phyloP scores from a whole-genome alignment of 2,888 invertebrate genomes.

The Ferrisia virgata region DNA sequence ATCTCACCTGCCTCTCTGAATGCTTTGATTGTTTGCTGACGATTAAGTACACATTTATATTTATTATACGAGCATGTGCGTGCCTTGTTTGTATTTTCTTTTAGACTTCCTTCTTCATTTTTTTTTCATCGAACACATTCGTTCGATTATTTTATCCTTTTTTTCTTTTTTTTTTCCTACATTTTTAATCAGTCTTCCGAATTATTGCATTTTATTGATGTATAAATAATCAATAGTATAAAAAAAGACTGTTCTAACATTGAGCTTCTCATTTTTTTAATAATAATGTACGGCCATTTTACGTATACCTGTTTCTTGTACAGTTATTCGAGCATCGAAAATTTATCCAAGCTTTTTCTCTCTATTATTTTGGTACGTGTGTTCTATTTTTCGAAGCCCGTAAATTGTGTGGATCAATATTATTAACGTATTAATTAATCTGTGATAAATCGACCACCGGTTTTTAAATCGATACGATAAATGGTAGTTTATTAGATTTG shows the following conservation, averaged over 20 bases:
- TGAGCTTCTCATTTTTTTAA: slow-evolving; percentile 10
- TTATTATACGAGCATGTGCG: not conserved
- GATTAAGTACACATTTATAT: not conserved
- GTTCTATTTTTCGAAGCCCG: not conserved
- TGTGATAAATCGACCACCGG: slow-evolving; percentile 27
- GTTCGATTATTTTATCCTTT: no score
- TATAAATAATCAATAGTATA: not conserved
- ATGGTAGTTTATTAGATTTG: not conserved
- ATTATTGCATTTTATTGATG: slow-evolving; percentile 1
- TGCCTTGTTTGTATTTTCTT: not conserved
- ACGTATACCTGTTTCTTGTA: not conserved
- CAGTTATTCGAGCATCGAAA: not conserved
- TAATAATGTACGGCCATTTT: not conserved
- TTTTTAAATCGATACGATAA: not conserved
- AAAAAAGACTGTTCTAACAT: slow-evolving; percentile 13
- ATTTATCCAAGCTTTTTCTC: not conserved
- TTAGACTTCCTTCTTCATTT: not conserved
- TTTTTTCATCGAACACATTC: not conserved
- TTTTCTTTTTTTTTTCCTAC: not conserved
- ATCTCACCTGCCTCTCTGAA: not conserved
- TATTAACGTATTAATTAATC: slow-evolving; percentile 42
- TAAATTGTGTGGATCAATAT: not conserved
- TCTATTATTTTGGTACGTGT: not conserved
- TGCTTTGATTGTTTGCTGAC: not conserved
- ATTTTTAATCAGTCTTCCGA: slow-evolving; percentile 1